Percentiles rank a stretch among this genome's conserved stretches.
Evolutionary conservation across 2,888 invertebrate species (phyloP).

Genomic region (Nineta flava): DNA sequence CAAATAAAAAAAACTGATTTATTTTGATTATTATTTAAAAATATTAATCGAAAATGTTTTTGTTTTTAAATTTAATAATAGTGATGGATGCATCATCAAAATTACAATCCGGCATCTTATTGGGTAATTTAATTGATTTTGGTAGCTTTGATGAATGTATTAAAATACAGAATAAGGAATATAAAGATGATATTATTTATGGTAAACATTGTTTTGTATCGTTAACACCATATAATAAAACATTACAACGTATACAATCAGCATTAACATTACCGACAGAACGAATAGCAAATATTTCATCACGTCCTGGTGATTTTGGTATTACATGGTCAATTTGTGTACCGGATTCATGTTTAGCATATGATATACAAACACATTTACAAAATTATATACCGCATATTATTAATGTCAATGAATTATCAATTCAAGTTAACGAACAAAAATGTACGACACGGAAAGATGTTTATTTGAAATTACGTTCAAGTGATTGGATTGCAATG

Average conservation of each 20-base stretch:
- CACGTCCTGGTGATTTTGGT: not conserved
- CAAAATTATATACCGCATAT: not conserved
- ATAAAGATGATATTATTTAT: not conserved
- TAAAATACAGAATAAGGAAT: conserved; percentile 13
- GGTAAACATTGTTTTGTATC: not conserved
- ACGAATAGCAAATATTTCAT: not conserved
- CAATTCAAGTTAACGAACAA: not conserved
- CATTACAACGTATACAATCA: not conserved
- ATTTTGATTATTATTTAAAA: too few relatives aligned
- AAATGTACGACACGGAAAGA: not conserved
- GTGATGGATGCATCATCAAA: conserved; percentile 28
- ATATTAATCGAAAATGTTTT: too few relatives aligned
- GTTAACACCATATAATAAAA: not conserved
- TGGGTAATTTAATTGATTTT: conserved; percentile 24
- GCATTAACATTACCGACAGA: not conserved
- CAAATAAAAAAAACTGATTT: too few relatives aligned
- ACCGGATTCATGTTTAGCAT: not conserved
- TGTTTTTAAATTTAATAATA: too few relatives aligned
- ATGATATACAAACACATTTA: not conserved
- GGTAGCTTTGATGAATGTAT: conserved; percentile 27
- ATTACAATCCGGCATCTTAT: conserved; percentile 23
- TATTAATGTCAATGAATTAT: not conserved
- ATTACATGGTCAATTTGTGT: not conserved
- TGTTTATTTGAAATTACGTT: not conserved
- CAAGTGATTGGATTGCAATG: not conserved